phyloP scores from a whole-genome alignment of 2,113 vertebrate species.

The Carettochelys insculpta region DNA sequence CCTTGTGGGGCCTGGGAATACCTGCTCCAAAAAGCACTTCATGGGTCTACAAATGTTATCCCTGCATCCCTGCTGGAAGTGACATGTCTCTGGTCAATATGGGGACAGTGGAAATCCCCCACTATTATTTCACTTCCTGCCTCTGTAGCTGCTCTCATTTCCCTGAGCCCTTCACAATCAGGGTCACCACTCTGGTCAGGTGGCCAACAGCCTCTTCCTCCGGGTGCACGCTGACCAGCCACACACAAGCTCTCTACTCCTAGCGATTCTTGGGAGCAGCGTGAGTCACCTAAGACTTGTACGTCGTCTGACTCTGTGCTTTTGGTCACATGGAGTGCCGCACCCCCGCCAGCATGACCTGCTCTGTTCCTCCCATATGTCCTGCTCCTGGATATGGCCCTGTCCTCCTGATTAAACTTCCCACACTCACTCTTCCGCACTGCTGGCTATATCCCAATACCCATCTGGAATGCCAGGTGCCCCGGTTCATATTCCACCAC shows the following conservation, averaged over 20 bases:
- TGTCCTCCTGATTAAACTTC: not conserved
- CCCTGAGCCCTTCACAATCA: not conserved
- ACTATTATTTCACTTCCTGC: not conserved
- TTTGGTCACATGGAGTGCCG: not conserved
- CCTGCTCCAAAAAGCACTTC: not conserved
- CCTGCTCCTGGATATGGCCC: not conserved
- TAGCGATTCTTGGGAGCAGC: not conserved
- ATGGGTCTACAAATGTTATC: not conserved
- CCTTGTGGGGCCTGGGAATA: not conserved
- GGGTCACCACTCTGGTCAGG: not conserved
- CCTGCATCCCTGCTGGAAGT: not conserved
- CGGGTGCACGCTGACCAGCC: not conserved
- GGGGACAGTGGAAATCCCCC: not conserved
- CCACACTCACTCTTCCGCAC: no score
- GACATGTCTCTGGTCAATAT: not conserved
- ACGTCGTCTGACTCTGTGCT: not conserved
- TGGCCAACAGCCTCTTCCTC: not conserved
- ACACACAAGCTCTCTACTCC: not conserved
- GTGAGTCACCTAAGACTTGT: not conserved
- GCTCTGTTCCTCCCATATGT: not conserved
- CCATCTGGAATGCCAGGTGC: no score
- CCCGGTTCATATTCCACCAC: no score
- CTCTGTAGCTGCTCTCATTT: not conserved
- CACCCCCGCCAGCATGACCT: not conserved
- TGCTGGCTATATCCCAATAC: no score